phyloP scores from a whole-genome alignment of 2,888 invertebrate genomes.

The Siphonodentalium dalli region DNA sequence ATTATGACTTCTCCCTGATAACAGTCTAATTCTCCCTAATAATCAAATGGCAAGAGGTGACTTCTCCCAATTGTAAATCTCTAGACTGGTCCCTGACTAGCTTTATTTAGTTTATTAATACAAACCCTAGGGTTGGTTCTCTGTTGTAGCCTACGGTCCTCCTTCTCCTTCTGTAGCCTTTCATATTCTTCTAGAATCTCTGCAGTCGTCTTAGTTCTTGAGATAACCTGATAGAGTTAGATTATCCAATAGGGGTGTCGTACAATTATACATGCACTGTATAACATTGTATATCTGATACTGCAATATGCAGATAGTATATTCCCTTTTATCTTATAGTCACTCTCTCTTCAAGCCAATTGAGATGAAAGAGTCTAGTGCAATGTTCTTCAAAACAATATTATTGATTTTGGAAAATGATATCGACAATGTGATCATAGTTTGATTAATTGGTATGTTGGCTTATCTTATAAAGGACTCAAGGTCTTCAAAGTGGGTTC shows the following conservation, averaged over 20 bases:
- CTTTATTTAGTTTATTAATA: background rate
- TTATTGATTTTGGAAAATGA: background rate
- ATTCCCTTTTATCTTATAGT: too few relatives aligned
- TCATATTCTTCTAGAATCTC: conserved; percentile 98
- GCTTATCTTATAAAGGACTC: too few relatives aligned
- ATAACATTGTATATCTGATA: too few relatives aligned
- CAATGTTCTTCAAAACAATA: background rate
- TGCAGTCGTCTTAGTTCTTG: conserved; percentile 88
- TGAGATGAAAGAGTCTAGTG: background rate
- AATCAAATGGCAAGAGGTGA: too few relatives aligned
- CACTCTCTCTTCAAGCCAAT: too few relatives aligned
- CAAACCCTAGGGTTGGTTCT: conserved; percentile 83
- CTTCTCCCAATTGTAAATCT: too few relatives aligned
- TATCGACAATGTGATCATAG: background rate
- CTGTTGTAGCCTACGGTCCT: conserved; percentile 86
- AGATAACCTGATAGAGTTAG: conserved; percentile 69
- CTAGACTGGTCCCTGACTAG: too few relatives aligned
- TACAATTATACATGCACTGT: background rate
- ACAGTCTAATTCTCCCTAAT: too few relatives aligned
- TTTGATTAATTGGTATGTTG: too few relatives aligned
- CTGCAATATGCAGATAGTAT: too few relatives aligned
- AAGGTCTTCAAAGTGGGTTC: too few relatives aligned
- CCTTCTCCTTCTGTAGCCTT: conserved; percentile 73
- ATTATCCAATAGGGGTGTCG: background rate
- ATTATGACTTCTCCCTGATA: too few relatives aligned